Evolutionary conservation across 2,888 invertebrate genomes (phyloP).

Genomic region (Aphidius colemani): DNA sequence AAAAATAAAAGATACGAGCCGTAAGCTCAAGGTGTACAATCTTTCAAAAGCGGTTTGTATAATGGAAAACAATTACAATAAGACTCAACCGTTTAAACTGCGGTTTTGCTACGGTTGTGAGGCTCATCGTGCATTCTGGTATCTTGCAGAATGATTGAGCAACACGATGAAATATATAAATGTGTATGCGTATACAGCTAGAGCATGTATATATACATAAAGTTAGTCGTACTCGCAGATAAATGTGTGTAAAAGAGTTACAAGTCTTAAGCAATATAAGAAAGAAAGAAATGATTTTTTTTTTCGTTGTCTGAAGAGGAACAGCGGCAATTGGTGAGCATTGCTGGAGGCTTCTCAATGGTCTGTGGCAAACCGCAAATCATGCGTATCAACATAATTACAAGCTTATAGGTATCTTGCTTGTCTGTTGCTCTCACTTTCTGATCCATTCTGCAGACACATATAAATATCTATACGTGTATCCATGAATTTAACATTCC

Average conservation of each 20-base stretch:
- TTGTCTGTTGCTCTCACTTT: conserved; percentile 59
- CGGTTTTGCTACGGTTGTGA: conserved; percentile 59
- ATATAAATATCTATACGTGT: conserved; percentile 46
- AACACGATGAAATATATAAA: not conserved
- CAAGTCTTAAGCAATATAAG: conserved; percentile 1
- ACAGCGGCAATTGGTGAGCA: conserved; percentile 51
- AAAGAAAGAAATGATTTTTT: not conserved
- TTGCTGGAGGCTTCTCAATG: conserved; percentile 52
- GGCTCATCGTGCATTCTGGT: conserved; percentile 33
- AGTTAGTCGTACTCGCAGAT: not conserved
- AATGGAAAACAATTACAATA: conserved; percentile 61
- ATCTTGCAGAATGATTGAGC: not conserved
- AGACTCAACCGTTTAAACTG: conserved; percentile 60
- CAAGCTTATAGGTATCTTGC: conserved; percentile 59
- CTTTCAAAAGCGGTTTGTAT: conserved; percentile 54
- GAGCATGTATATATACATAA: not conserved
- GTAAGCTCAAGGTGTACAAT: conserved; percentile 26
- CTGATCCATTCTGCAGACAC: conserved; percentile 59
- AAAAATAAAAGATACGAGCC: not conserved
- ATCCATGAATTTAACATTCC: not conserved
- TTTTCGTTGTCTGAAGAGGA: conserved; percentile 2
- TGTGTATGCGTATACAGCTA: not conserved
- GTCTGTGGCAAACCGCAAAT: conserved; percentile 59
- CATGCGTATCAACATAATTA: conserved; percentile 62
- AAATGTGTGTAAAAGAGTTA: too few species aligned